These are phyloP conservation scores for Pterois miles DNA, from an alignment of 2,797 vertebrate species.

Conservation along the genomic window DNA sequence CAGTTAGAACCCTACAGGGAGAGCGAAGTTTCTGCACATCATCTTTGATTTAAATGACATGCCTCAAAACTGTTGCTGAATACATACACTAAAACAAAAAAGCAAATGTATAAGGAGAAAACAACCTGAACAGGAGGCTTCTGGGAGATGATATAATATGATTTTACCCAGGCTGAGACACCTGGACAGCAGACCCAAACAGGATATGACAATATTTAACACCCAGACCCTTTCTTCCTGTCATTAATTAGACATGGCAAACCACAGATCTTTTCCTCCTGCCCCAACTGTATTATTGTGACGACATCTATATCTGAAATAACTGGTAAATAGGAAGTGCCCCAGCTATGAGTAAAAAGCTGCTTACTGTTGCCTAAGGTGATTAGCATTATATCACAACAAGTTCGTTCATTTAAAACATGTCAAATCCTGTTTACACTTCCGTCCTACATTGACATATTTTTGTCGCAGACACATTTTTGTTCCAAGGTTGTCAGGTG, in stretches of 20 bases:
- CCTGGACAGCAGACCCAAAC: conserved; percentile 73
- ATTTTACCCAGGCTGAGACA: conserved; percentile 62
- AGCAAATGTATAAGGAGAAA: background rate
- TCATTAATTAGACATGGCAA: conserved; percentile 62
- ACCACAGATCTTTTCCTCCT: conserved; percentile 44
- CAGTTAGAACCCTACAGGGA: conserved; percentile 49
- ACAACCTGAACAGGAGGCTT: conserved; percentile 6
- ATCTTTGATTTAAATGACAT: conserved; percentile 8
- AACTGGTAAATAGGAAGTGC: conserved; percentile 67
- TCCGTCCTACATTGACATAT: conserved; percentile 33
- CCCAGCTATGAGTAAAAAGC: conserved; percentile 64
- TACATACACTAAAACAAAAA: background rate
- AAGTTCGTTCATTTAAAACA: conserved; percentile 61
- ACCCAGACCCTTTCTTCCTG: conserved; percentile 74
- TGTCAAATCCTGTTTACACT: conserved; percentile 82
- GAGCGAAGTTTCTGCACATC: conserved; percentile 18
- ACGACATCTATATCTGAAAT: conserved; percentile 53
- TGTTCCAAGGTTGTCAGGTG: conserved; percentile 80
- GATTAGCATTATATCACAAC: conserved; percentile 69
- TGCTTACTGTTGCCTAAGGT: conserved; percentile 66
- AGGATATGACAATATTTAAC: conserved; percentile 73
- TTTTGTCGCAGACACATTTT: conserved; percentile 51
- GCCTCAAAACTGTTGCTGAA: background rate
- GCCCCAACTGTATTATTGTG: conserved; percentile 52
- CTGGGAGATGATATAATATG: conserved; percentile 52